These are phyloP conservation scores for Drosophila neocordata DNA, from an alignment of 1,140 invertebrate genomes.

Conservation along the genomic window DNA sequence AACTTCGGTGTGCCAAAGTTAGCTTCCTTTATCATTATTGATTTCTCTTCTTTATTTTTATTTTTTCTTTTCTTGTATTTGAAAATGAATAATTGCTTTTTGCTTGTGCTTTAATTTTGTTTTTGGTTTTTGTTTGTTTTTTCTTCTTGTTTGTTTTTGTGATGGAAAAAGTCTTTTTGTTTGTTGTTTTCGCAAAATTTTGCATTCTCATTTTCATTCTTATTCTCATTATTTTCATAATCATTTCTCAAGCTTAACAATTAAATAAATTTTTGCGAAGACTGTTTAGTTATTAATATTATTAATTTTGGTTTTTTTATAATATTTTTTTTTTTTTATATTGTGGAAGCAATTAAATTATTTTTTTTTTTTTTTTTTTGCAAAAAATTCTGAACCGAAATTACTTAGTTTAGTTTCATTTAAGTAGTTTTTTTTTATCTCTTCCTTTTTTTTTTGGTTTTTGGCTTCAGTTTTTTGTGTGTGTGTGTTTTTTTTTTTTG, in stretches of 20 bases:
- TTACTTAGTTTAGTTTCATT: slow-evolving; percentile 10
- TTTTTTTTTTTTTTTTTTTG: slow-evolving; percentile 55
- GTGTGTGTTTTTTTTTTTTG: too few species aligned
- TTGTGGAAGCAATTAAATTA: slow-evolving; percentile 63
- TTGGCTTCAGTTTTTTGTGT: slow-evolving; percentile 43
- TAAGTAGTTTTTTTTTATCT: slow-evolving; percentile 30
- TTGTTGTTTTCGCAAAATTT: slow-evolving; percentile 29
- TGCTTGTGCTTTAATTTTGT: slow-evolving; percentile 36
- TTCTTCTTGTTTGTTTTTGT: not conserved
- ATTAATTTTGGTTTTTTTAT: too few species aligned
- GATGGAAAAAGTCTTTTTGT: slow-evolving; percentile 45
- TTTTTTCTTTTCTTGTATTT: slow-evolving; percentile 50
- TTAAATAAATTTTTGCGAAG: slow-evolving; percentile 28
- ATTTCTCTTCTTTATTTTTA: slow-evolving; percentile 49
- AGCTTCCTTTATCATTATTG: not conserved
- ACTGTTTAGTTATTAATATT: not conserved
- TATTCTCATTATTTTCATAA: slow-evolving; percentile 20
- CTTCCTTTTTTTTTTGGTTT: slow-evolving; percentile 47
- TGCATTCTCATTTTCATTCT: slow-evolving; percentile 18
- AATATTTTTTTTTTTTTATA: slow-evolving; percentile 1
- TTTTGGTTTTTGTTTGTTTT: not conserved
- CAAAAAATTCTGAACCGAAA: slow-evolving; percentile 17
- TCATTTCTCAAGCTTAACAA: slow-evolving; percentile 13
- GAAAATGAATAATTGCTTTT: slow-evolving; percentile 55
- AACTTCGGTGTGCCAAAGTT: not conserved